Base-by-base conservation (phyloP, 2,113 vertebrate genomes). In the Psophia crepitans region DNA sequence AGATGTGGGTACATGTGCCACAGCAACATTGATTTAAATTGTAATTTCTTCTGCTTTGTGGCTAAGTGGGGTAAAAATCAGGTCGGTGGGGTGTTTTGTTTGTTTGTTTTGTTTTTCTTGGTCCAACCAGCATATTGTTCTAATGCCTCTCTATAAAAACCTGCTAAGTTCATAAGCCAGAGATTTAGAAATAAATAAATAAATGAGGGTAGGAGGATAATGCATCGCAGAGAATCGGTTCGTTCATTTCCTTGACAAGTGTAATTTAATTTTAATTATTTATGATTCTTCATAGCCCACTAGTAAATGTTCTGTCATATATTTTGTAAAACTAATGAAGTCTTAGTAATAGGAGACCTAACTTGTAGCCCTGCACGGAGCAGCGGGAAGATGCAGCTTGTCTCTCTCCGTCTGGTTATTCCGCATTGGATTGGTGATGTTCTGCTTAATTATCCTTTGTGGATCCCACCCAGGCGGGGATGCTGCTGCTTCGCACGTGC, bases 221-320 rank as follows among this genome's bases (percentile, higher is more conserved):
- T 37, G 66, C 87, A 35, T 87, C 5, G 61, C 1, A 0, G 85
- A 60, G 87, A 90, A 93, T 83, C 14, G 2, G 51, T 95, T 90
- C 71, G 44, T 96, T 96, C 92, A 54, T 97, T 97, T 94, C 93
- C 94, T 84, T 97, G 97, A 97, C 96, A 97, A 98, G 97, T 92
- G 93, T 97, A 94, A 97, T 97, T 98, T 97, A 87, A 92, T 96
- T 97, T 98, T 97, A 98, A 98, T 98, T 97, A 98, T 98, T 98
- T 96, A 98, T 97, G 96, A 91, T 82, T 89, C 95, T 94, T 97
- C 94, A 76, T 95, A 83, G 95, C 89, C 96, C 1, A 5, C 94
- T 78, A 91, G 96, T 96, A 97, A 98, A 95, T 53, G 96, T 92
- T 96, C 92, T 97, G 94, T 96, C 93, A 95, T 94, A 85, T 96